Evolutionary conservation across 2,797 vertebrate genomes (phyloP), one percentile per base, ranked within the genome.

Genomic region (Leptodactylus fallax): DNA sequence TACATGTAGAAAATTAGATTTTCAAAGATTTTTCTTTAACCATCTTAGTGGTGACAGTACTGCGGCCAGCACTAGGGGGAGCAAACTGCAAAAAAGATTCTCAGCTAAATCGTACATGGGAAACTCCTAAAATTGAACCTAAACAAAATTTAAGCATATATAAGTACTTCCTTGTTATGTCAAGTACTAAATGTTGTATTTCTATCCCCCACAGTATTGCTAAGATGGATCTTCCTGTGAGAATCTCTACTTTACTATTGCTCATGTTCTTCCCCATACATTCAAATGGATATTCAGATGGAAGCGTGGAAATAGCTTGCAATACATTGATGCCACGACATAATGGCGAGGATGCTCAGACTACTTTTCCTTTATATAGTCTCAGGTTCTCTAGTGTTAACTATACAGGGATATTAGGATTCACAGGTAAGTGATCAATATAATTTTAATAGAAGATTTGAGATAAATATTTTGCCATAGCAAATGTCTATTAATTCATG

Each of bases 391-490:
- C 76, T 7, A 88, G 45, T 7, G 69, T 51, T 21, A 85, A 19
- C 36, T 49, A 84, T 55, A 79, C 17, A 51, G 74, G 27, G 23
- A 25, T 0, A 27, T 3, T 21, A 16, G 83, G 11, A 16, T 49
- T 79, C 8, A 36, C 2, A 85, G 87, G 87, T 88, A 69, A 79
- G 47, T 56, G 7, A 36, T 76, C 86, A 36, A 27, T 13, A 14
- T 27, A 36, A 27, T 27, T 13, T 14, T 27, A 36, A 27, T 27
- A 27, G 14, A 0, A 27, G 27, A 69, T 27, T n/a, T n/a, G n/a
- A n/a, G n/a, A n/a, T n/a, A n/a, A n/a, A n/a, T n/a, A n/a, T n/a
- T n/a, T n/a, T n/a, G n/a, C n/a, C n/a, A n/a, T n/a, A n/a, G n/a
- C n/a, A n/a, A n/a, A n/a, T 14, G 27, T 13, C 65, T 3, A 16